Conservation (phyloP, 2,888 invertebrate species). For the Calameuta pallipes region DNA sequence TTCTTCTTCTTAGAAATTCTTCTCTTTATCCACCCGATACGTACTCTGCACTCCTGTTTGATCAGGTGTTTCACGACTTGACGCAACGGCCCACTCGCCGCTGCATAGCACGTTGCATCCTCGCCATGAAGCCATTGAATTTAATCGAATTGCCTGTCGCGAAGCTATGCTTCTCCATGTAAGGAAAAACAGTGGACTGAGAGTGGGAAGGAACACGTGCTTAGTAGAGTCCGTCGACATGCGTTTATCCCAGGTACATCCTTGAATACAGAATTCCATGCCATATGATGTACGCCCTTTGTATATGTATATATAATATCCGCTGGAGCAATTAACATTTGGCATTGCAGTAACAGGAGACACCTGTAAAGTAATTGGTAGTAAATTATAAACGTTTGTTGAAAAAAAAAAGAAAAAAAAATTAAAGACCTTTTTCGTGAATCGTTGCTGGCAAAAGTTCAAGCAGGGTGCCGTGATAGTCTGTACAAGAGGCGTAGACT, state of each 20-base stretch:
- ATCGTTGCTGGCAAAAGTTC: not conserved
- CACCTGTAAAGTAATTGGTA: not conserved
- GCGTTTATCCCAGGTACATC: not conserved
- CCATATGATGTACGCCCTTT: constrained; percentile 20
- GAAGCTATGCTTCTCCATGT: not conserved
- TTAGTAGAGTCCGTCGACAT: not conserved
- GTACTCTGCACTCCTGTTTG: not conserved
- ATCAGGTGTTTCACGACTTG: not conserved
- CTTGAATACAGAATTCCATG: not conserved
- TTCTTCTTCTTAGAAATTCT: not conserved
- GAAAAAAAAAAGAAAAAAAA: not conserved
- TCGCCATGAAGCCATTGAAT: not conserved
- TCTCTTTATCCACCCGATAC: not conserved
- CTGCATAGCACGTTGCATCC: not conserved
- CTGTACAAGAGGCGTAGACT: not conserved
- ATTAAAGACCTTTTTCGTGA: not conserved
- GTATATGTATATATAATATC: not conserved
- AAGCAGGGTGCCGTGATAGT: not conserved
- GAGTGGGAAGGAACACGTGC: not conserved
- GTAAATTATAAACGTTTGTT: too few relatives aligned
- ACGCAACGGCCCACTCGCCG: not conserved
- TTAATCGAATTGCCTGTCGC: not conserved
- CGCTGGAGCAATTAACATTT: not conserved
- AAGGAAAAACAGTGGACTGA: not conserved
- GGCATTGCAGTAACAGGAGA: not conserved